These are phyloP conservation scores for Macquaria ambigua DNA, from an alignment of 2,113 vertebrate genomes.

Conservation along the genomic window DNA sequence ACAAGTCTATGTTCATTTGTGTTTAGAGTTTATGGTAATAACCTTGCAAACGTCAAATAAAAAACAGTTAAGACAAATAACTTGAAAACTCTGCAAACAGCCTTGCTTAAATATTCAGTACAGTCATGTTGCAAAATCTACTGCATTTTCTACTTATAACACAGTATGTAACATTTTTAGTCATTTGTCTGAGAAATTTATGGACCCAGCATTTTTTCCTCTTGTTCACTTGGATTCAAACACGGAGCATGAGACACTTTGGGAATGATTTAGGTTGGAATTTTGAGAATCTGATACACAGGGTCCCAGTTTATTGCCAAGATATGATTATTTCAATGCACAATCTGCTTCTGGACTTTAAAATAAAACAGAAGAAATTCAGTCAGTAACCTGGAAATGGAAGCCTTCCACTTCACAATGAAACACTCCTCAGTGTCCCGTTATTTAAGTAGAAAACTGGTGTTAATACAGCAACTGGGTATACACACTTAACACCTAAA, in stretches of 20 bases:
- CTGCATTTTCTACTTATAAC: background rate
- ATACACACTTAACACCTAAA: constrained; percentile 29
- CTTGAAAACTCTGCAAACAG: background rate
- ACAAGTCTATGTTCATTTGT: constrained; percentile 8
- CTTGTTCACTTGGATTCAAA: background rate
- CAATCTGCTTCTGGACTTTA: background rate
- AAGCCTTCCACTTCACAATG: background rate
- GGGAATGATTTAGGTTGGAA: background rate
- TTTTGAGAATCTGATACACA: background rate
- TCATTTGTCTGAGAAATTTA: background rate
- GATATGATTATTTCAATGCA: background rate
- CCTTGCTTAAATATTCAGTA: background rate
- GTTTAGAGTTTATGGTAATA: constrained; percentile 3
- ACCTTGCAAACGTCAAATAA: constrained; percentile 11
- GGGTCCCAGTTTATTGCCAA: background rate
- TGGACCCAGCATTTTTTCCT: background rate
- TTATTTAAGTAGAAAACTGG: constrained; percentile 6
- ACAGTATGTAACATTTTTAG: background rate
- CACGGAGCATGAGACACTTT: background rate
- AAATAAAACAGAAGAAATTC: background rate
- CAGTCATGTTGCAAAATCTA: background rate
- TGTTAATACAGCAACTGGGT: constrained; percentile 15
- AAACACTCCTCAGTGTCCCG: background rate
- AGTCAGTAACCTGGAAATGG: background rate
- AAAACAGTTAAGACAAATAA: constrained; percentile 8